Evolutionary conservation across 2,797 vertebrate species (phyloP), one percentile per base, ranked within the genome.

Genomic region (Helostoma temminkii): DNA sequence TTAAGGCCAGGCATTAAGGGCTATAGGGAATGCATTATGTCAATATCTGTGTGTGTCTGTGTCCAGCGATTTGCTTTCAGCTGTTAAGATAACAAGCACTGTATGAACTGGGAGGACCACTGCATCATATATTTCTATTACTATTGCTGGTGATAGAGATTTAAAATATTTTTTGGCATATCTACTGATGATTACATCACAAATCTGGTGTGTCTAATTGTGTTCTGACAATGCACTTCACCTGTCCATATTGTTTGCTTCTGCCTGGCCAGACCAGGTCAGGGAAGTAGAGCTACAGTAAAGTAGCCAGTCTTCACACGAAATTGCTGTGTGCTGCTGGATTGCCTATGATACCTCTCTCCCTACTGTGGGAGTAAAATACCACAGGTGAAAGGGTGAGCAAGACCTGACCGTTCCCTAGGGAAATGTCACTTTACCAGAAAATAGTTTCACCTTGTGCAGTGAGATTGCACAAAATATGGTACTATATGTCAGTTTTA

Each of bases 401-500:
- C 56, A 58, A 36, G 32, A 6, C 48, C 26, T 34, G 26, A 64
- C 53, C 32, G 9, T 37, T 61, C 63, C 50, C 55, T 30, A 11
- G 53, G 45, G 47, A 54, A 39, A 62, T 69, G 50, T 43, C 74
- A 66, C 52, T 47, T 65, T 8, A 9, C 50, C 11, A 12, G 57
- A 7, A 50, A 41, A 54, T 46, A 7, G 22, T 42, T 64, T 52
- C 10, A 63, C 57, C 19, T 32, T 18, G 24, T 50, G 22, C 30
- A 48, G 4, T 28, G 39, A 36, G 45, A 30, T 25, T 19, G 34
- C 43, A 50, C 30, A 41, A 14, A 53, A 55, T 21, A 66, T 47
- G 45, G 46, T 58, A n/a, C 34, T 30, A 4, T 18, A 16, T 45
- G 39, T 64, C 46, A 41, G 16, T 43, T 72, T 42, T 43, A 66